Evolutionary conservation across 2,888 invertebrate species (phyloP).

Genomic region (Notocelia uddmanniana): DNA sequence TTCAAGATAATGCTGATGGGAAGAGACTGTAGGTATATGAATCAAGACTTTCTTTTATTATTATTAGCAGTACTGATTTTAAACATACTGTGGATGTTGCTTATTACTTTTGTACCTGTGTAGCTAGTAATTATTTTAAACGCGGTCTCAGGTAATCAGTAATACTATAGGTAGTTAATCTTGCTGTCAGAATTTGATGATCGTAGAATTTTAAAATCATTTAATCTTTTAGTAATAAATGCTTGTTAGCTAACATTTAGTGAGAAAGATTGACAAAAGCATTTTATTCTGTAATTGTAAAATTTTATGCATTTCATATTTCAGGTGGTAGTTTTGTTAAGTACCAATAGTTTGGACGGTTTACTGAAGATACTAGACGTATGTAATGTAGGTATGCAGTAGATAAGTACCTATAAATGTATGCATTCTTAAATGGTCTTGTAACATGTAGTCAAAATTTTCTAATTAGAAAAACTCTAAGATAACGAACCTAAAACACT

Average conservation of each 20-base stretch:
- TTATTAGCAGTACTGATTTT: constrained; percentile 9
- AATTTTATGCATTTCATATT: neutral
- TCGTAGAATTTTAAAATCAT: constrained; percentile 35
- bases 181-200: constrained; percentile 54
- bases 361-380: too few relatives aligned
- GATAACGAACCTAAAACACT: too few relatives aligned
- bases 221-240: constrained; percentile 26
- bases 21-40: neutral
- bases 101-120: constrained; percentile 51
- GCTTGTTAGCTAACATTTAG: constrained; percentile 9
- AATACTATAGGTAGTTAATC: constrained; percentile 64
- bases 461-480: too few relatives aligned
- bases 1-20: neutral
- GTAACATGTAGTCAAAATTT: too few relatives aligned
- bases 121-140: constrained; percentile 71
- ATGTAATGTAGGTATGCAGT: too few relatives aligned
- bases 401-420: too few relatives aligned
- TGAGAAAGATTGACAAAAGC: neutral
- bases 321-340: neutral
- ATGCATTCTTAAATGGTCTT: too few relatives aligned
- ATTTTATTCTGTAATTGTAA: neutral
- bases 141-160: constrained; percentile 62
- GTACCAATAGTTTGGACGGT: neutral
- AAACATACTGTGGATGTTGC: constrained; percentile 21
- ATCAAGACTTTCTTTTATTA: neutral